Base-by-base conservation (phyloP, 2,113 vertebrate genomes). In the Hyaena hyaena region DNA sequence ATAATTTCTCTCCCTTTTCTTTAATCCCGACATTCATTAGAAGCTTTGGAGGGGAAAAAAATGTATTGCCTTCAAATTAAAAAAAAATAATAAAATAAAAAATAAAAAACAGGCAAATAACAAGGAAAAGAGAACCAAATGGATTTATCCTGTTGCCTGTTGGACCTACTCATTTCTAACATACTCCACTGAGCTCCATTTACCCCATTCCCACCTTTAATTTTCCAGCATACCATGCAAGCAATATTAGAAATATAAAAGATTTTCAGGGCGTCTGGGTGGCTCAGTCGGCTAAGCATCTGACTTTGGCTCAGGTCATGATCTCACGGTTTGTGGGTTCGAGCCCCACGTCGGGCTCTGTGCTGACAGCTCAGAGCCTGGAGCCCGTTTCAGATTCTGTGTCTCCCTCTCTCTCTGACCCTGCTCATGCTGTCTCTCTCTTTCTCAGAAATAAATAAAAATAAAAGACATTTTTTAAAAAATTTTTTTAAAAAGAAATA, bases 11-110 rank as follows among this genome's bases (percentile, higher is more conserved):
- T 84, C 11, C 45, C 73, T 96, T 76, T 76, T 93, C 93, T 63
- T 35, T 86, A 98, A 86, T 93, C 74, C 88, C 96, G 77, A 96
- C 53, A 66, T 83, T 98, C 89, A 97, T 93, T 92, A 96, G 96
- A 94, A 97, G n/a, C 92, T 90, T 88, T 71, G 43, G 63, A 0
- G 0, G 74, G 8, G 28, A 31, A 15, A 91, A 5, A 33, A 73
- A 74, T 45, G 58, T 58, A 84, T 39, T 58, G 23, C 82, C 35
- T 89, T 93, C 77, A 83, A 93, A 93, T 73, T 50, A 55, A 83
- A 76, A 96, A 55, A 7, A 65, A 88, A 73, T 39, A 39, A 39
- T 39, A 39, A 39, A 39, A 3, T 39, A 76, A 23, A 43, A 68
- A 68, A 66, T 11, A 66, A 73, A 73, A 71, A 19, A 73, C 4